These are phyloP conservation scores for Diabrotica undecimpunctata DNA, from an alignment of 1,140 invertebrate species.

Conservation along the genomic window DNA sequence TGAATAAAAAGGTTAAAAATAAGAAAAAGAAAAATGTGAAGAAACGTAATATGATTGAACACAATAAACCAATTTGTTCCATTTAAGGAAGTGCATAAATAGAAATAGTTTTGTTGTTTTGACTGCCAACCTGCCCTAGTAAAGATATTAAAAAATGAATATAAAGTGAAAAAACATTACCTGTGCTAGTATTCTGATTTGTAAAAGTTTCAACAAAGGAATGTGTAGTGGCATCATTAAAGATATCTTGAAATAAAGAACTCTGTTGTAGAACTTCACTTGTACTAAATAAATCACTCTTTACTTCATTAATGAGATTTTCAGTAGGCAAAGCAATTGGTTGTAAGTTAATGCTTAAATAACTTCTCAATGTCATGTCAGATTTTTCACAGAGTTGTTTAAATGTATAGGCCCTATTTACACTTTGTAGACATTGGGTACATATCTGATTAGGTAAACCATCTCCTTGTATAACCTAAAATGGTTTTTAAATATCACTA, in stretches of 20 bases:
- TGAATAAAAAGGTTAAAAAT: too few relatives aligned
- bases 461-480: conserved; percentile 45
- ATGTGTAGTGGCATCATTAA: conserved; percentile 41
- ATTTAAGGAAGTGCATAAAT: too few relatives aligned
- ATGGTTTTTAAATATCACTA: conserved; percentile 6
- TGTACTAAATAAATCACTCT: conserved; percentile 37
- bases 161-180: conserved; percentile 16
- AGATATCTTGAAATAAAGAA: conserved; percentile 45
- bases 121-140: too few relatives aligned
- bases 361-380: conserved; percentile 40
- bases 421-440: conserved; percentile 42
- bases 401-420: conserved; percentile 43
- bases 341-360: conserved; percentile 31
- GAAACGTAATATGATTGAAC: too few relatives aligned
- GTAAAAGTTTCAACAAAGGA: conserved; percentile 44
- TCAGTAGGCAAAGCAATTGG: conserved; percentile 11
- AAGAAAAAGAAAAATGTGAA: too few relatives aligned
- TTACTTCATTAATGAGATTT: conserved; percentile 32
- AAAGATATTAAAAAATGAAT: too few relatives aligned
- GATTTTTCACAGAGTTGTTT: conserved; percentile 47
- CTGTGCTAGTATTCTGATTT: conserved; percentile 36
- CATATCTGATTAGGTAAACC: conserved; percentile 45
- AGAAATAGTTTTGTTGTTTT: too few relatives aligned
- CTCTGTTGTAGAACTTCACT: conserved; percentile 41
- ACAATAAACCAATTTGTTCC: background rate